These are phyloP conservation scores for Parazoanthus swiftii DNA, from an alignment of 92 coral and sea anemone genomes.

Conservation along the genomic window DNA sequence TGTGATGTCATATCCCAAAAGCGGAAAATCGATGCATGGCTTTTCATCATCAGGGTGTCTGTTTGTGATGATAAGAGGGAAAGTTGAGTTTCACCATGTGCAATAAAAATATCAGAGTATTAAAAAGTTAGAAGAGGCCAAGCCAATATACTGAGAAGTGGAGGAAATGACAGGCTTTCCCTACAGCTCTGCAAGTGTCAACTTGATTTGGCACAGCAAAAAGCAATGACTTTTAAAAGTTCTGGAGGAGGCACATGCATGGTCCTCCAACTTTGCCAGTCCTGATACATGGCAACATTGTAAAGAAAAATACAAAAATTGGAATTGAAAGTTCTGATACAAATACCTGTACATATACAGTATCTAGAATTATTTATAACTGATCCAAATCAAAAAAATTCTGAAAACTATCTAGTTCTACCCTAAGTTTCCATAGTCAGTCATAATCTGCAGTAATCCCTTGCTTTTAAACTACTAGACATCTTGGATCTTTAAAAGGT, in stretches of 20 bases:
- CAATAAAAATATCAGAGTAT: neutral
- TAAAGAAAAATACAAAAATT: no score
- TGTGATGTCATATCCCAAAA: conserved; percentile 80
- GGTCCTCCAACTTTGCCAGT: no score
- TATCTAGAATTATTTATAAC: no score
- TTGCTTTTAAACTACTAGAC: no score
- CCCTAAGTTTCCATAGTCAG: no score
- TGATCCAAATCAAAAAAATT: no score
- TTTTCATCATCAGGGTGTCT: conserved; percentile 88
- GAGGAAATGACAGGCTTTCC: neutral
- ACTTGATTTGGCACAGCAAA: neutral
- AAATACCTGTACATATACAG: no score
- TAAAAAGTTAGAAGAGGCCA: neutral
- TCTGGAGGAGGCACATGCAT: neutral
- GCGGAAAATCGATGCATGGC: conserved; percentile 69
- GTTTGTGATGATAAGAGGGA: neutral
- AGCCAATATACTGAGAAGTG: neutral
- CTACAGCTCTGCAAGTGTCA: neutral
- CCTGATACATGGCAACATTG: no score
- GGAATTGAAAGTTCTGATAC: no score
- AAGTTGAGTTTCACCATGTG: neutral
- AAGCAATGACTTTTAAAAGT: neutral
- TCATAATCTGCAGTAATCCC: no score
- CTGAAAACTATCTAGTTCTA: no score
- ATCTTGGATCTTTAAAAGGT: no score